Evolutionary conservation across 2,113 vertebrate species (phyloP).

Genomic region (Ploceus nigricollis): DNA sequence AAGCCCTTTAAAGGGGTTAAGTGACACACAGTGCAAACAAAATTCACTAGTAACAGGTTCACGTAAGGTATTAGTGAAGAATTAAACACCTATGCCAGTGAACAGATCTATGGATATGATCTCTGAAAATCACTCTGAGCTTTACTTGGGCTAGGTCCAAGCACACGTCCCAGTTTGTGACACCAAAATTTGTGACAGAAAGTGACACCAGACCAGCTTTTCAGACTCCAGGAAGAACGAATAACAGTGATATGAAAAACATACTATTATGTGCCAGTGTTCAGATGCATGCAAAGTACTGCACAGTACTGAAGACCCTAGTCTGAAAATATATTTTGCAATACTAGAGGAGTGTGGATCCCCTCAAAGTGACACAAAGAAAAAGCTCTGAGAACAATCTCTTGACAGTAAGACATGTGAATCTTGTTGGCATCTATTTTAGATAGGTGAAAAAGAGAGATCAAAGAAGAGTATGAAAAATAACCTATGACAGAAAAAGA

Average conservation of each 20-base stretch:
- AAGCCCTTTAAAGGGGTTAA: neutral
- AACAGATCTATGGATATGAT: neutral
- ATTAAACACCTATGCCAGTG: neutral
- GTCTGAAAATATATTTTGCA: neutral
- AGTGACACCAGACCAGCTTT: neutral
- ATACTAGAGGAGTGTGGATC: neutral
- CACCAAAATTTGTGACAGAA: too few relatives aligned
- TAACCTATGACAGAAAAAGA: neutral
- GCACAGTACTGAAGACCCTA: neutral
- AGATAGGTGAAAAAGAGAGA: neutral
- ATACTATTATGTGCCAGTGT: neutral
- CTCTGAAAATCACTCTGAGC: neutral
- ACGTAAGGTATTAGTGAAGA: neutral
- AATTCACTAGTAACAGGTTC: neutral
- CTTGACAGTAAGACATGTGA: neutral
- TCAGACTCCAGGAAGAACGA: neutral
- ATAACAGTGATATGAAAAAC: neutral
- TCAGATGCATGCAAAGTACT: neutral
- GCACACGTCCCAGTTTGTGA: fast-evolving
- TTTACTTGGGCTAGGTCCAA: neutral
- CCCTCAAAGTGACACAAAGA: neutral
- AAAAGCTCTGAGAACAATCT: neutral
- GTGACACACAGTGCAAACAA: neutral
- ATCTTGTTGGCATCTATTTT: neutral
- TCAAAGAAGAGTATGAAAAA: neutral